These are phyloP conservation scores for Somateria mollissima DNA, from an alignment of 2,797 vertebrate genomes.

Conservation along the genomic window DNA sequence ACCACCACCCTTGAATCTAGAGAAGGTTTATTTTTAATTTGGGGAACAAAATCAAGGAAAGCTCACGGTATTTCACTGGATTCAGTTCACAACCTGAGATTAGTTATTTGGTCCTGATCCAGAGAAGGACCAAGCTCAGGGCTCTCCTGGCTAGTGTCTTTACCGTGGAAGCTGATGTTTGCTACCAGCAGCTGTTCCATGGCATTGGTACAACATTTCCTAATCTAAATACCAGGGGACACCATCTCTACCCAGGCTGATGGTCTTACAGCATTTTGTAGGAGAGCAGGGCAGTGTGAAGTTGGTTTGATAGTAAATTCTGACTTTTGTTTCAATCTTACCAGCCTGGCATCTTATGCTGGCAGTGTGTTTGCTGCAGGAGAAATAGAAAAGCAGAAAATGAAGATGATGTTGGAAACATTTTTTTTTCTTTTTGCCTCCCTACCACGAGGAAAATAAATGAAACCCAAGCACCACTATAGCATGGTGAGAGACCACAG, in stretches of 20 bases:
- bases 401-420: neutral
- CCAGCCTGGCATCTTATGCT: neutral
- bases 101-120: neutral
- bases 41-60: neutral
- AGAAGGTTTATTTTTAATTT: neutral
- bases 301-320: neutral
- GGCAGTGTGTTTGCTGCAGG: neutral
- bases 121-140: neutral
- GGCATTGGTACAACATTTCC: neutral
- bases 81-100: neutral
- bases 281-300: neutral
- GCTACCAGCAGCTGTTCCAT: neutral
- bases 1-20: neutral
- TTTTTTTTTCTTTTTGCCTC: neutral
- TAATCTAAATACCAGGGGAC: neutral
- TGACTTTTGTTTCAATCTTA: neutral
- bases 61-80: neutral
- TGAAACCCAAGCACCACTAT: neutral
- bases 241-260: neutral
- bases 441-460: neutral
- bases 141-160: neutral
- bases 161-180: neutral
- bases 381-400: neutral
- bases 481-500: neutral
- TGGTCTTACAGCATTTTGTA: neutral